These are phyloP conservation scores for Notocelia uddmanniana DNA, from an alignment of 2,888 invertebrate species.

Conservation along the genomic window DNA sequence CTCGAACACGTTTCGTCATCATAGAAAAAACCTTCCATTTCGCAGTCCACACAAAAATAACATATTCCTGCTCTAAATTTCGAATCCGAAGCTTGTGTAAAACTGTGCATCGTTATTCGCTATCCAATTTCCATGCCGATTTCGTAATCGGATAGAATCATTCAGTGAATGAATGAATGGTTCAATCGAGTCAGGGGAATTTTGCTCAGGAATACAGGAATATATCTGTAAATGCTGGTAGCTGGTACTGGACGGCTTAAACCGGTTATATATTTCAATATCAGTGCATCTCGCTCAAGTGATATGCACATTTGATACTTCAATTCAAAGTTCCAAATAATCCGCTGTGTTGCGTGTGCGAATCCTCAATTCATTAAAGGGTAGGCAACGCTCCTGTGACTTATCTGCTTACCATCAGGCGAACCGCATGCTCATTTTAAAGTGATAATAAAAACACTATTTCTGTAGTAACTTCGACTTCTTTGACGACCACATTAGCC, in stretches of 20 bases:
- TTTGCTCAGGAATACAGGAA: constrained; percentile 18
- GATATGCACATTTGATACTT: too few relatives aligned
- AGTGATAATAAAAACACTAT: too few relatives aligned
- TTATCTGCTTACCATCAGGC: too few relatives aligned
- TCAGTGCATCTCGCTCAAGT: background rate
- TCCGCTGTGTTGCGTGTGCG: too few relatives aligned
- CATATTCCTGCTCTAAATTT: background rate
- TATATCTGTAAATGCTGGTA: background rate
- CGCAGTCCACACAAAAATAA: background rate
- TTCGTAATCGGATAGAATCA: constrained; percentile 33
- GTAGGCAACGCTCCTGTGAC: too few relatives aligned
- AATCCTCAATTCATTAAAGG: too few relatives aligned
- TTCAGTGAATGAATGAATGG: constrained; percentile 26
- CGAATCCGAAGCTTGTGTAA: background rate
- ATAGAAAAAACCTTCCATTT: background rate
- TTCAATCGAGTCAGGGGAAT: constrained; percentile 16
- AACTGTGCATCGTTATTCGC: background rate
- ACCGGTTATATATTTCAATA: background rate
- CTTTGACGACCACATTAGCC: too few relatives aligned
- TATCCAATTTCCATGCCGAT: constrained; percentile 26
- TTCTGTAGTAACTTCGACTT: too few relatives aligned
- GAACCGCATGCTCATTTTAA: too few relatives aligned
- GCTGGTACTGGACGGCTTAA: background rate
- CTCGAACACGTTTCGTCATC: background rate
- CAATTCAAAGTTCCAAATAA: too few relatives aligned